Conservation (phyloP, 2,797 vertebrate genomes). For the Allochrocebus solatus region DNA sequence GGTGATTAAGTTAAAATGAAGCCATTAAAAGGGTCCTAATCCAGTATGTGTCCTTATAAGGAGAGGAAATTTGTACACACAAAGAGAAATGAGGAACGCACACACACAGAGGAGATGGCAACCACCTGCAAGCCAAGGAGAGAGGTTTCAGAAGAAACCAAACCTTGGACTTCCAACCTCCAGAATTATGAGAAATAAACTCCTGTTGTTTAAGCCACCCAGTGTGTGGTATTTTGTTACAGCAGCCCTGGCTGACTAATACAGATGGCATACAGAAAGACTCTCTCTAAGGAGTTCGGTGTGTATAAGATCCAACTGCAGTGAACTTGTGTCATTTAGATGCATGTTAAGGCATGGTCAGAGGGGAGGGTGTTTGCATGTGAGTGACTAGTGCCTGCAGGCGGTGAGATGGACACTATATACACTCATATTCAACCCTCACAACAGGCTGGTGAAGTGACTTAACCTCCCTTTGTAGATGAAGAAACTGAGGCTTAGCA, state of each 20-base stretch:
- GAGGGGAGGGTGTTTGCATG: neutral
- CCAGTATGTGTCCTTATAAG: neutral
- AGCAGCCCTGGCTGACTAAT: too few species aligned
- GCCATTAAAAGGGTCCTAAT: neutral
- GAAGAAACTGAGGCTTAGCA: neutral
- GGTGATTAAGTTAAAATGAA: neutral
- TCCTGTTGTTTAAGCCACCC: neutral
- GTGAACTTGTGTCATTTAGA: neutral
- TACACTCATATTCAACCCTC: neutral
- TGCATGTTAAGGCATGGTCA: neutral
- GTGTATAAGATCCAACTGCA: neutral
- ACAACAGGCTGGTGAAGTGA: neutral
- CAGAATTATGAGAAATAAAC: neutral
- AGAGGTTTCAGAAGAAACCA: neutral
- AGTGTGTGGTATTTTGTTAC: neutral
- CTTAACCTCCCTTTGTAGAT: neutral
- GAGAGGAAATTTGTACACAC: neutral
- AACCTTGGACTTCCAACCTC: neutral
- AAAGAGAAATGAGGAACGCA: neutral
- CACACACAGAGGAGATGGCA: neutral
- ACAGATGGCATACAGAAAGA: neutral
- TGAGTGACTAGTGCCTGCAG: fast-evolving
- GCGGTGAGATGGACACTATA: neutral
- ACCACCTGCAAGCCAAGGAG: neutral
- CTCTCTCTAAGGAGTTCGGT: neutral